Base-by-base conservation (phyloP, 53 echinoderm and acorn worm species). In the Echinarachnius parma region DNA sequence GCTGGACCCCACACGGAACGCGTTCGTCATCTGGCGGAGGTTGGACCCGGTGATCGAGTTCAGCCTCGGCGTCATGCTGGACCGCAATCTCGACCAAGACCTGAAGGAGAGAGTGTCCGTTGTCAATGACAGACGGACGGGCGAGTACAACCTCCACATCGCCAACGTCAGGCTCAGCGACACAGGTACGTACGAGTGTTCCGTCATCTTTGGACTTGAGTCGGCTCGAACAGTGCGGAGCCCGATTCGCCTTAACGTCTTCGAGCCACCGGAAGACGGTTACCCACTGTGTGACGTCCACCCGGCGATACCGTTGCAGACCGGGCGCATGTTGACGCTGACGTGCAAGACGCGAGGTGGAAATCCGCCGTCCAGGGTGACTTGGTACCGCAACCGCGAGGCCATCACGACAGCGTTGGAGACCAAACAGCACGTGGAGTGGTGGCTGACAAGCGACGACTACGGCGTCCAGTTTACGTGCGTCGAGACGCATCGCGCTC, bases 41-140 rank as follows among this genome's bases (percentile, higher is more conserved):
- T 3, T 34, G 25, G 30, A 53, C 34, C 70, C 70, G 20, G 25
- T 21, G 23, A 28, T 70, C 1, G 70, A 70, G 1, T 15, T 70
- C 35, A 70, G 70, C 24, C 70, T 70, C 14, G 70, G 70, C 1
- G 70, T 70, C 14, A 70, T 70, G 70, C 31, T 70, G 53, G 70
- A 70, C 70, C 15, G 54, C 23, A 52, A 70, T 3, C 39, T 70
- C 24, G 54, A 70, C 21, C 53, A 53, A 0, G 70, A 35, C 15
- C 24, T 53, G 15, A 34, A 27, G 24, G 34, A 70, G 39, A 70
- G 70, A 14, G 3, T 70, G 34, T 4, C 21, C 21, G 36, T 70
- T 1, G 70, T 70, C 53, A 54, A 11, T 16, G 34, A 70, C 26
- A 35, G 54, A 15, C 21, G 20, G 23, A 53, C 53, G 1, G 70